phyloP scores from a whole-genome alignment of 2,113 vertebrate genomes.

The Megaceryle torquata region DNA sequence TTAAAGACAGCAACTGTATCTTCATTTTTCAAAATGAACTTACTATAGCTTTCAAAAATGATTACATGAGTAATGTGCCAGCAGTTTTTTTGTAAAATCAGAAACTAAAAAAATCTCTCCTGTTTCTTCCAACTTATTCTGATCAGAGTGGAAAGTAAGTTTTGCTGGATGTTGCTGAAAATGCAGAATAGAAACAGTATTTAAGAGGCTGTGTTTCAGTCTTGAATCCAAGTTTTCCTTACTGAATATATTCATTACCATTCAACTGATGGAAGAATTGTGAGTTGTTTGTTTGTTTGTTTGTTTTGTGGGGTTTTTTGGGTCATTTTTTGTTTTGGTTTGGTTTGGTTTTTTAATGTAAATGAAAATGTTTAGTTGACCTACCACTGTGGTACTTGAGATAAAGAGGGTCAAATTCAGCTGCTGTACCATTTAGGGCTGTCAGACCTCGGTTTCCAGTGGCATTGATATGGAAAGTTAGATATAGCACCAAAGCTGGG shows the following conservation, averaged over 20 bases:
- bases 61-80: background rate
- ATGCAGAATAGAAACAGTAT: background rate
- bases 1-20: background rate
- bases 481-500: background rate
- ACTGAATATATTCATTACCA: background rate
- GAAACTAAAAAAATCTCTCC: background rate
- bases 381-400: background rate
- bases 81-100: background rate
- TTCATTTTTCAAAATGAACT: constrained; percentile 20
- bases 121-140: background rate
- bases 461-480: accelerated
- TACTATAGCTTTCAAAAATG: background rate
- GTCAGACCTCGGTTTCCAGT: background rate
- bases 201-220: background rate
- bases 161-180: background rate
- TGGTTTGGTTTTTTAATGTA: background rate
- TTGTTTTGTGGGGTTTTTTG: background rate
- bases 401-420: background rate
- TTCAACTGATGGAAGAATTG: background rate
- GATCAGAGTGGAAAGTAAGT: background rate
- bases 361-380: background rate
- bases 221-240: background rate
- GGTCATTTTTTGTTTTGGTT: too few species aligned
- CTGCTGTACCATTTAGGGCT: background rate
- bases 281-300: too few species aligned